Evolutionary conservation across 1,140 invertebrate species (phyloP).

Genomic region (Drosophila pandora): DNA sequence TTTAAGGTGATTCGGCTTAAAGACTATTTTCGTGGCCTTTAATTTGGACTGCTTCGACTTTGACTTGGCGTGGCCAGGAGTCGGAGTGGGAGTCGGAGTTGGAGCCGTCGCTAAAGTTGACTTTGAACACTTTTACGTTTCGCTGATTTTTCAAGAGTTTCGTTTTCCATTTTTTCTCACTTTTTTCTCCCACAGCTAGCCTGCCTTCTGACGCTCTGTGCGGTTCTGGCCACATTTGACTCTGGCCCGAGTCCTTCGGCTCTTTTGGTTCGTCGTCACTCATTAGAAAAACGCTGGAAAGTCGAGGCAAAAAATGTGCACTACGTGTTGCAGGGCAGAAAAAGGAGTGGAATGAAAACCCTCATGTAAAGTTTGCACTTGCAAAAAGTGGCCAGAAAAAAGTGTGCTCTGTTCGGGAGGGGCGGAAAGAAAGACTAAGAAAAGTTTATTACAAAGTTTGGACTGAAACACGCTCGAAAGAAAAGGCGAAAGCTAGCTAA

Average conservation of each 20-base stretch:
- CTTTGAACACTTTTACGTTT: slow-evolving; percentile 83
- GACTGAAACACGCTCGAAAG: slow-evolving; percentile 59
- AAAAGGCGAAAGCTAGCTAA: slow-evolving; percentile 63
- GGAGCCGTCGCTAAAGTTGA: slow-evolving; percentile 67
- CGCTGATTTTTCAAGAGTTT: slow-evolving; percentile 80
- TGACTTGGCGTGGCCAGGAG: slow-evolving; percentile 49
- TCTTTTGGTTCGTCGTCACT: slow-evolving; percentile 65
- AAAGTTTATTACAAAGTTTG: slow-evolving; percentile 81
- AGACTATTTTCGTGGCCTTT: slow-evolving; percentile 33
- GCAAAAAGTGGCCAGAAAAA: slow-evolving; percentile 46
- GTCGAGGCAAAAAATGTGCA: slow-evolving; percentile 72
- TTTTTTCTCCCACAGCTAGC: neutral
- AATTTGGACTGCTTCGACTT: slow-evolving; percentile 38
- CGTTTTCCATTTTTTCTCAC: slow-evolving; percentile 34
- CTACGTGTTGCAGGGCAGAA: slow-evolving; percentile 61
- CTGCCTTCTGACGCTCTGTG: slow-evolving; percentile 6
- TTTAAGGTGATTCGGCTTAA: slow-evolving; percentile 15
- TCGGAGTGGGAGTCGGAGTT: slow-evolving; percentile 42
- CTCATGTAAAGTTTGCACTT: slow-evolving; percentile 61
- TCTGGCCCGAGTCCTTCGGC: slow-evolving; percentile 29
- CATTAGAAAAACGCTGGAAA: slow-evolving; percentile 77
- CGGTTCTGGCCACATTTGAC: slow-evolving; percentile 67
- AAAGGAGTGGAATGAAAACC: slow-evolving; percentile 31
- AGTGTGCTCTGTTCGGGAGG: neutral
- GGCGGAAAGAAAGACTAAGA: slow-evolving; percentile 38